Evolutionary conservation across 37 sponge, comb jelly and placozoan genomes (phyloP), one percentile per base, ranked within the genome.

Genomic region (Geodia barretti): DNA sequence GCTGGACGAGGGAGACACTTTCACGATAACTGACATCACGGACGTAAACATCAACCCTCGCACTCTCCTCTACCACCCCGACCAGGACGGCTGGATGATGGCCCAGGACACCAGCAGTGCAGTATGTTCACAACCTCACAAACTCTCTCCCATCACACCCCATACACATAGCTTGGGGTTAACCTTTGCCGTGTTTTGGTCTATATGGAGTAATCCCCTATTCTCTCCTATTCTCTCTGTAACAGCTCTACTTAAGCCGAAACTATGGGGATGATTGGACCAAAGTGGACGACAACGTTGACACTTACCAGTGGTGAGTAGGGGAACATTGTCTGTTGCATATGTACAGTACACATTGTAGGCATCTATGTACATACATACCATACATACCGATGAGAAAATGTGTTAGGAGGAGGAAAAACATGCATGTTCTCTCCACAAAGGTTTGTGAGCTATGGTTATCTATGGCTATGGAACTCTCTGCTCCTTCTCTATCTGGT

Each of bases 1-100:
- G 19, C 3, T 8, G 17, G 88, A 92, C 39, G 89, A 88, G 66
- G 92, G 92, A 8, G n/a, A 30, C 25, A 71, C 65, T 17, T 92
- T 83, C 62, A 65, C 30, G 1, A 28, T 62, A 3, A 38, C 41
- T 2, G 36, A 26, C 11, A 58, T 83, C 24, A 39, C 63, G 25
- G 62, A 72, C 0, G 26, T 42, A 43, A 82, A 85, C 31, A 70
- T 92, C 20, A 64, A 70, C 24, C 68, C 85, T 11, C 39, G 25
- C 9, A 37, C 92, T 39, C 47, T 92, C n/a, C 7, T 60, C 14
- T 84, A 64, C 69, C 82, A 81, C 39, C 85, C 92, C 33, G 34
- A 47, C 23, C 41, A 72, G 11, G 62, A 79, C 4, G 14, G 33
- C 2, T 70, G 41, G 73, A 38, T 72, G 23, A 9, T 92, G 28